Base-by-base conservation (phyloP, 2,797 vertebrate species). In the Gymnodraco acuticeps region DNA sequence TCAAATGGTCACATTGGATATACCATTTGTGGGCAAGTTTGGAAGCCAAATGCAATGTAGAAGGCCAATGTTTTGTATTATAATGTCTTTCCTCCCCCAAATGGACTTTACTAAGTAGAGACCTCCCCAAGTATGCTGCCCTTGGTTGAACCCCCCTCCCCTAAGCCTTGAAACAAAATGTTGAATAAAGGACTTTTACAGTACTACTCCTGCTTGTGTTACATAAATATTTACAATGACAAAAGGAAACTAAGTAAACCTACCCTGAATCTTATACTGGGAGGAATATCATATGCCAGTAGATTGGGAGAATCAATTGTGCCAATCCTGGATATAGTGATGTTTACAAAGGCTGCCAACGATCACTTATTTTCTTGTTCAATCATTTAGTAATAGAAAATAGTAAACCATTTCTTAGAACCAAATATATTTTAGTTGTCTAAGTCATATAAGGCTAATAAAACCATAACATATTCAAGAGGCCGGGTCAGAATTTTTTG, bases 121-220 rank as follows among this genome's bases (percentile, higher is more conserved):
- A 87, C 72, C 72, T 82, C 75, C 85, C 86, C 67, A 64, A 87
- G 69, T 88, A 86, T 78, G 77, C 79, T 83, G 65, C 73, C 88
- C 87, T 78, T 77, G 80, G 85, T 88, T 84, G 87, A 38, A 83
- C 51, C 75, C 85, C 88, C 73, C 51, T 70, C 52, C 76, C 81
- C 67, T 43, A 85, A 91, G 88, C 83, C 89, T 94, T 91, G 88
- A 92, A 91, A 88, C 85, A 89, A 89, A 92, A 90, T 86, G 84
- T 92, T 87, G 91, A 95, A 95, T 95, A 95, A 95, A 95, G 90
- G 77, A 92, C 87, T 94, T 95, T 95, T 95, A 93, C 91, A 93
- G 67, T 90, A 93, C 47, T 90, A 93, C 47, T 38, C 11, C 50
- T 79, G 50, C 51, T 80, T 87, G 55, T 73, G 63, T 82, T 66